Conservation (phyloP, 53 echinoderm and acorn worm species). For the Luidia sarsii region DNA sequence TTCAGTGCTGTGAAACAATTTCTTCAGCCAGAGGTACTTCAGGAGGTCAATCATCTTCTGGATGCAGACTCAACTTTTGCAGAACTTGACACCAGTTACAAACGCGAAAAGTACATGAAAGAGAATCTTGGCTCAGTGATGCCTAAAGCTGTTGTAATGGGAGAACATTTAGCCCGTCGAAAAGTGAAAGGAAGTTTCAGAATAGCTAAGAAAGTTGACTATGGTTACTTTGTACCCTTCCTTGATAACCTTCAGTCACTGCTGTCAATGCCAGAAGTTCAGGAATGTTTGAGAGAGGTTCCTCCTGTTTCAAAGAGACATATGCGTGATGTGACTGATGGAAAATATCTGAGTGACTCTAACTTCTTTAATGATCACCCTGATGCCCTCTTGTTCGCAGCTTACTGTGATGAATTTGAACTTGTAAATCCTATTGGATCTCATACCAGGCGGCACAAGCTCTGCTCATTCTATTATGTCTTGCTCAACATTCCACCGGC, state of each 20-base stretch:
- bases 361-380: slow-evolving; percentile 27
- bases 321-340: slow-evolving; percentile 26
- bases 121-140: too few species aligned
- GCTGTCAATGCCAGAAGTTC: neutral
- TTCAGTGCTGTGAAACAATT: too few species aligned
- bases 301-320: neutral
- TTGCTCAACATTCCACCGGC: slow-evolving; percentile 40
- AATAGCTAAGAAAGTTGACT: neutral
- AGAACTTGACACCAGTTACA: too few species aligned
- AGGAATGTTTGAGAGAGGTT: neutral
- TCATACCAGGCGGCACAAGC: slow-evolving; percentile 22
- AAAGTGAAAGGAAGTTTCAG: neutral
- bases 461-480: slow-evolving; percentile 34
- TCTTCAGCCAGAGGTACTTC: too few species aligned
- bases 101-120: too few species aligned
- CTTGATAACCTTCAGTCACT: neutral
- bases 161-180: neutral
- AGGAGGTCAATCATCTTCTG: too few species aligned
- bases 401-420: slow-evolving; percentile 41
- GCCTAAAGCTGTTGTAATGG: too few species aligned
- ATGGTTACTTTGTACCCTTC: slow-evolving; percentile 9
- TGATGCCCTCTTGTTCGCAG: slow-evolving; percentile 22
- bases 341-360: neutral
- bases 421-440: slow-evolving; percentile 41
- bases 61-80: too few species aligned